Evolutionary conservation across 2,113 vertebrate genomes (phyloP), one percentile per base, ranked within the genome.

Genomic region (Trachemys scripta): DNA sequence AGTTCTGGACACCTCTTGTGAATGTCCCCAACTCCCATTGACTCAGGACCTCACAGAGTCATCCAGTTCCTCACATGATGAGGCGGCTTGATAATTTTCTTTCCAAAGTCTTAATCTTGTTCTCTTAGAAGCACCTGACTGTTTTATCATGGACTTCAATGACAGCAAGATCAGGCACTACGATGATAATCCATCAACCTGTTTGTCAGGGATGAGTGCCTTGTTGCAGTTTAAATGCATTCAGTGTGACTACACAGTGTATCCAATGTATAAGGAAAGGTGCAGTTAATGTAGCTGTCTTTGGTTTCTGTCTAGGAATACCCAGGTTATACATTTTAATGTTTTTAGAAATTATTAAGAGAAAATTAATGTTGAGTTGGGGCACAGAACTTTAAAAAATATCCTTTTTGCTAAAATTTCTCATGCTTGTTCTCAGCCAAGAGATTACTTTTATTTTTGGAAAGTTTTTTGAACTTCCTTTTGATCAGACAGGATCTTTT

Each of bases 251-350:
- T 83, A 38, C 54, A 47, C 14, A 82, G 7, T 4, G 24, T 83
- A 59, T 11, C 54, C 0, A 0, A 0, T 20, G 10, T 88, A 6
- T 47, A 22, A 10, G 14, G 8, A 25, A 75, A 84, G 80, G 9
- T 1, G 25, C 4, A 10, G 2, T 79, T 75, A 69, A 7, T 47
- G 51, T 8, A 35, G 5, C 5, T 80, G 8, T 42, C 80, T 76
- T 89, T 84, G 51, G 1, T 87, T 89, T 84, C 89, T 51, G 35
- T 81, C 24, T 85, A 84, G n/a, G 27, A 59, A 11, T 75, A 83
- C 31, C 47, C 38, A 24, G 42, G 62, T 16, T 20, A 31, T 3
- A 17, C 7, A 5, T 16, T 54, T 49, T 86, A 22, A 62, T 78
- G 4, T 42, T 13, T 7, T 6, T 42, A 49, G 16, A 76, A 75